Evolutionary conservation across 2,113 vertebrate genomes (phyloP).

Genomic region (Antigone vipio): DNA sequence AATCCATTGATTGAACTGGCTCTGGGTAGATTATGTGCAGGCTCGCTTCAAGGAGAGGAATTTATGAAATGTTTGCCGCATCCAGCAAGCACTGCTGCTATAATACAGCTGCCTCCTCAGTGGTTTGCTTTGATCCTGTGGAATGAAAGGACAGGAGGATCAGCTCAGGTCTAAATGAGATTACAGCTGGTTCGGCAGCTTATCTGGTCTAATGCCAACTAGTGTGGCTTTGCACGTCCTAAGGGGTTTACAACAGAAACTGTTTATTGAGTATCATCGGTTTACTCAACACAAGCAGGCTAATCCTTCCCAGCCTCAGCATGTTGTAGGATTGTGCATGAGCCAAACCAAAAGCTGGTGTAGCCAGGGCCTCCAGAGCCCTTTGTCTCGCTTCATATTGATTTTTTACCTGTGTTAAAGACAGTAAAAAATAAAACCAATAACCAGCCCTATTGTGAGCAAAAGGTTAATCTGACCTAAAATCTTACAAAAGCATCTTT

Average conservation of each 20-base stretch:
- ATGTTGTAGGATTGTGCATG: conserved; percentile 77
- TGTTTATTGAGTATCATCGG: conserved; percentile 87
- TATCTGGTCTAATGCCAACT: conserved; percentile 99
- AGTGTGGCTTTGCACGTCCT: conserved; percentile 89
- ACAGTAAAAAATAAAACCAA: conserved; percentile 73
- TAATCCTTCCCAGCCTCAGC: conserved; percentile 83
- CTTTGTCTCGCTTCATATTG: conserved; percentile 77
- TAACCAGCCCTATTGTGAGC: conserved; percentile 71
- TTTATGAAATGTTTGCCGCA: conserved; percentile 80
- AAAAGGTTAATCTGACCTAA: conserved; percentile 82
- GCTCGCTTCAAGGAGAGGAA: conserved; percentile 90
- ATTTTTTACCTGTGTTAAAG: conserved; percentile 80
- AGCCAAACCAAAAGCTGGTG: conserved; percentile 74
- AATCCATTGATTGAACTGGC: conserved; percentile 95
- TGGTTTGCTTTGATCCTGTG: conserved; percentile 86
- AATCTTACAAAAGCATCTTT: conserved; percentile 79
- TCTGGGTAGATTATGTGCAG: conserved; percentile 94
- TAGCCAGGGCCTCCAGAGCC: conserved; percentile 75
- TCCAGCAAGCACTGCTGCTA: conserved; percentile 73
- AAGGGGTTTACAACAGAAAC: conserved; percentile 87
- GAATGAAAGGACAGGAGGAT: conserved; percentile 95
- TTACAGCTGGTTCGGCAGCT: conserved; percentile 99
- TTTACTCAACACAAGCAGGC: conserved; percentile 85
- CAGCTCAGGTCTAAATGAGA: conserved; percentile 99
- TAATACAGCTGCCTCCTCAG: conserved; percentile 81